phyloP scores from a whole-genome alignment of 2,888 invertebrate genomes.

The Uloborus plumipes region DNA sequence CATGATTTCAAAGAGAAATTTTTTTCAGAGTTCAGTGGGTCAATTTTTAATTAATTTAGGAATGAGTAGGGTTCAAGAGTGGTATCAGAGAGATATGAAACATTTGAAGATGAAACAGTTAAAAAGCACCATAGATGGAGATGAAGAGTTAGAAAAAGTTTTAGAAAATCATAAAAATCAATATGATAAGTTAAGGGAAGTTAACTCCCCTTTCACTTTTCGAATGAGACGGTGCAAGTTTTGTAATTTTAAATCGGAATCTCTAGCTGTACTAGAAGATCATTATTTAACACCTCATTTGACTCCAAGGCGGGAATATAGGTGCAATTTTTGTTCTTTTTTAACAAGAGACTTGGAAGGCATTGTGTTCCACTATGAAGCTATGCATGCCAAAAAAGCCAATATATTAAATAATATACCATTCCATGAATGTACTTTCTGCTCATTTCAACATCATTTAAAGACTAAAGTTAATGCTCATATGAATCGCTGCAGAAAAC shows the following conservation, averaged over 20 bases:
- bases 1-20: slow-evolving; percentile 68
- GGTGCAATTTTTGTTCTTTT: slow-evolving; percentile 86
- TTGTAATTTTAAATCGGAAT: slow-evolving; percentile 91
- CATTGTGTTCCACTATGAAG: slow-evolving; percentile 92
- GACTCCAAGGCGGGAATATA: slow-evolving; percentile 74
- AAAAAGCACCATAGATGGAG: slow-evolving; percentile 77
- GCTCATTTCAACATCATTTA: slow-evolving; percentile 93
- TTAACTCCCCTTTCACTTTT: slow-evolving; percentile 84
- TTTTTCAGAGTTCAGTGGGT: slow-evolving; percentile 75
- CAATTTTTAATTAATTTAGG: slow-evolving; percentile 94
- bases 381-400: slow-evolving; percentile 86
- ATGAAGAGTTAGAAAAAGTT: slow-evolving; percentile 79
- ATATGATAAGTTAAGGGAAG: slow-evolving; percentile 80
- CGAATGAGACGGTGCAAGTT: slow-evolving; percentile 85
- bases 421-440: slow-evolving; percentile 92
- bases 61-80: slow-evolving; percentile 89
- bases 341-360: slow-evolving; percentile 84
- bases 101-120: slow-evolving; percentile 87
- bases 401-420: slow-evolving; percentile 87
- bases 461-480: slow-evolving; percentile 92
- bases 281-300: slow-evolving; percentile 93
- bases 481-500: slow-evolving; percentile 87
- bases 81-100: slow-evolving; percentile 91
- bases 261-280: slow-evolving; percentile 84
- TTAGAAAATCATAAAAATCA: slow-evolving; percentile 85